Conservation (phyloP, 2,888 invertebrate genomes). For the Ennomos quercinarius region DNA sequence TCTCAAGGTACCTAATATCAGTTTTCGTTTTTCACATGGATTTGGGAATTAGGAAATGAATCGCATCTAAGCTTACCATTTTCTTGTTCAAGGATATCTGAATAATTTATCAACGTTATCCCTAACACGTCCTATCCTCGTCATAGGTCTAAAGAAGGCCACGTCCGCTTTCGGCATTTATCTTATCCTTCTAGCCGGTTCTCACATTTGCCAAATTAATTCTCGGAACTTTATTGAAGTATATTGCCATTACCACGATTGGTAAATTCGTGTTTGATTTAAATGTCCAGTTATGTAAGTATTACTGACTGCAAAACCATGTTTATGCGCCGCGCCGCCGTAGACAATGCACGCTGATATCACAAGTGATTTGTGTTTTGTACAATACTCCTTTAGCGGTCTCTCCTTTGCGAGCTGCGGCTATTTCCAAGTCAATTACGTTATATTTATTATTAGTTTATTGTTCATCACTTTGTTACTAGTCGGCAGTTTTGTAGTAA, state of each 20-base stretch:
- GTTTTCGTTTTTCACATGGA: slow-evolving; percentile 12
- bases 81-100: slow-evolving; percentile 36
- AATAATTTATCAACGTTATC: slow-evolving; percentile 40
- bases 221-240: slow-evolving; percentile 29
- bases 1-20: neutral
- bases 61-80: slow-evolving; percentile 17
- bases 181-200: slow-evolving; percentile 43
- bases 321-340: slow-evolving; percentile 51
- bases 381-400: slow-evolving; percentile 39
- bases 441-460: slow-evolving; percentile 38
- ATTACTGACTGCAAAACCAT: slow-evolving; percentile 41
- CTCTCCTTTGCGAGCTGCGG: slow-evolving; percentile 41
- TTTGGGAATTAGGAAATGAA: slow-evolving; percentile 25
- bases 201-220: slow-evolving; percentile 27
- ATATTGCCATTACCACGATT: slow-evolving; percentile 24
- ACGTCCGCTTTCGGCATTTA: slow-evolving; percentile 40
- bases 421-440: slow-evolving; percentile 43
- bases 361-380: slow-evolving; percentile 48
- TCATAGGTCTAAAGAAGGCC: slow-evolving; percentile 39
- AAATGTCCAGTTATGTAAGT: slow-evolving; percentile 27
- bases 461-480: slow-evolving; percentile 40
- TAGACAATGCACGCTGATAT: slow-evolving; percentile 49
- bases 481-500: slow-evolving; percentile 7
- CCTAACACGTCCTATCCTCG: slow-evolving; percentile 44
- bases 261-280: slow-evolving; percentile 25